A percentile compares a stretch with the other conserved stretches of the same genome.
Evolutionary conservation across 1,140 invertebrate genomes (phyloP).

Genomic region (Danaus melanippus): DNA sequence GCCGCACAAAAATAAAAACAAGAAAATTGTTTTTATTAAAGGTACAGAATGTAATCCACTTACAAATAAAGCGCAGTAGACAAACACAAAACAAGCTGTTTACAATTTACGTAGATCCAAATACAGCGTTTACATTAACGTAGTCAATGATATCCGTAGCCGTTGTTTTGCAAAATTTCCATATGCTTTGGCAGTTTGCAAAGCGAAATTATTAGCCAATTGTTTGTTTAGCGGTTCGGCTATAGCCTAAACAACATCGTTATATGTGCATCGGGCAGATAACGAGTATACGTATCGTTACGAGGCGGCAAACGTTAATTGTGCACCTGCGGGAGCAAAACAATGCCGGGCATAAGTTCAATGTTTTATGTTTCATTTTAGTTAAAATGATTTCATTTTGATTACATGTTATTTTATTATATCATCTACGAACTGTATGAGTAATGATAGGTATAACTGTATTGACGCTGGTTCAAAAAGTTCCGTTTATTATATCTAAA

Average conservation of each 20-base stretch:
- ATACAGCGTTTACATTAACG: conserved; percentile 51
- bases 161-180: conserved; percentile 48
- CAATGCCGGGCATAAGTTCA: background rate
- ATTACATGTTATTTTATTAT: too few relatives aligned
- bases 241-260: conserved; percentile 44
- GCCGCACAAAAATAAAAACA: conserved; percentile 7
- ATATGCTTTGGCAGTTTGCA: conserved; percentile 52
- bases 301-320: conserved; percentile 10
- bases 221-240: conserved; percentile 44
- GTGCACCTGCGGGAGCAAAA: conserved; percentile 7
- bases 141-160: conserved; percentile 37
- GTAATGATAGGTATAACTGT: too few relatives aligned
- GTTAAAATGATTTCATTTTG: too few relatives aligned
- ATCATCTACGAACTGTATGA: too few relatives aligned
- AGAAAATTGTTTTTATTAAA: conserved; percentile 23
- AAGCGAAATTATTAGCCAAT: conserved; percentile 58
- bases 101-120: conserved; percentile 29
- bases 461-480: too few relatives aligned
- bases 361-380: too few relatives aligned
- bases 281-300: conserved; percentile 32
- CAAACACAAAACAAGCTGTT: conserved; percentile 32
- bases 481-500: too few relatives aligned
- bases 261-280: conserved; percentile 42
- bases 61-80: conserved; percentile 26
- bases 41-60: conserved; percentile 30